phyloP scores from a whole-genome alignment of 2,888 invertebrate genomes.

The Diogma glabrata region DNA sequence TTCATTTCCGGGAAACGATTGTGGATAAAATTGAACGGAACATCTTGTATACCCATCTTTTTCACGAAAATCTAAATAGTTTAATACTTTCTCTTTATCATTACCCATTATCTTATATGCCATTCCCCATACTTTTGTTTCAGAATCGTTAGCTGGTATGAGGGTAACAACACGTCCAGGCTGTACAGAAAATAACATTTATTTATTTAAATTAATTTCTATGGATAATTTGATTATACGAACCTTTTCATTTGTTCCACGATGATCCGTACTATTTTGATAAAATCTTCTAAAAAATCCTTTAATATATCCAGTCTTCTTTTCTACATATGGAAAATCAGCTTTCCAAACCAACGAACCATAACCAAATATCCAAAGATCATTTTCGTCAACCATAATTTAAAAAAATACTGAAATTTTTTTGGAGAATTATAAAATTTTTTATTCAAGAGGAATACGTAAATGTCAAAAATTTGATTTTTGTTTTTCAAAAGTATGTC shows the following conservation, averaged over 20 bases:
- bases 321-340: conserved; percentile 75
- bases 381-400: too few species aligned
- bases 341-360: conserved; percentile 95
- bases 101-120: conserved; percentile 73
- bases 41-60: conserved; percentile 80
- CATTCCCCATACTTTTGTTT: conserved; percentile 75
- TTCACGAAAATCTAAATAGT: conserved; percentile 81
- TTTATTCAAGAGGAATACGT: too few species aligned
- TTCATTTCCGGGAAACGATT: conserved; percentile 40
- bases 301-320: conserved; percentile 67
- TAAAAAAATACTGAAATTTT: too few species aligned
- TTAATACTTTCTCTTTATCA: conserved; percentile 56
- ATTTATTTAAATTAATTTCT: too few species aligned
- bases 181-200: too few species aligned
- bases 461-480: too few species aligned
- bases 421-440: too few species aligned
- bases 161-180: conserved; percentile 87
- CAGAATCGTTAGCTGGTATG: conserved; percentile 45
- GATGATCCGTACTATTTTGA: conserved; percentile 88
- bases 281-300: conserved; percentile 83
- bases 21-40: conserved; percentile 60
- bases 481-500: too few species aligned
- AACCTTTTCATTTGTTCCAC: conserved; percentile 76
- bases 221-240: neutral
- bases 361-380: conserved; percentile 68